Evolutionary conservation across 2,888 invertebrate genomes (phyloP).

Genomic region (Drosophila mulleri): DNA sequence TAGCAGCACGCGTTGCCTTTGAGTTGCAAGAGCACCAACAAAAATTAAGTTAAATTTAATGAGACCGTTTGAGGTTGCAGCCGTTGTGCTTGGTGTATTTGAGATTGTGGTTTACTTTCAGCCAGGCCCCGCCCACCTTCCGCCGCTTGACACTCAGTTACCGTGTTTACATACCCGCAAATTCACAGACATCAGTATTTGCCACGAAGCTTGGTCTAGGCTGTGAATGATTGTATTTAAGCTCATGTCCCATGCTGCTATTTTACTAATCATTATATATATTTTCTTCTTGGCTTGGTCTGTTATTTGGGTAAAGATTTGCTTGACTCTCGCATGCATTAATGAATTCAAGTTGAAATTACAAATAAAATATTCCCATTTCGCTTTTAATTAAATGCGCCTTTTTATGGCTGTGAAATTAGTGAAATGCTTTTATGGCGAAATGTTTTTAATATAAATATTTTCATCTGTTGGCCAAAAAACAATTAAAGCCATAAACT

Average conservation of each 20-base stretch:
- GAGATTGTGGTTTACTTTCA: conserved; percentile 40
- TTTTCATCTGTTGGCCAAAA: background rate
- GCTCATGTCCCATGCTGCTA: background rate
- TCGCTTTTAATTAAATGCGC: conserved; percentile 19
- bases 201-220: conserved; percentile 1
- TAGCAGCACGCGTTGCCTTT: conserved; percentile 54
- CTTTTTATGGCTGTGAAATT: background rate
- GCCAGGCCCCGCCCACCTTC: conserved; percentile 6
- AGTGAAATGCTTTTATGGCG: background rate
- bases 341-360: conserved; percentile 1
- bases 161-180: conserved; percentile 43
- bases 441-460: background rate
- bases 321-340: conserved; percentile 23
- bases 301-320: conserved; percentile 36
- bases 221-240: conserved; percentile 35
- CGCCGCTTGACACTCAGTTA: background rate
- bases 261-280: background rate
- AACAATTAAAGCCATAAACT: background rate
- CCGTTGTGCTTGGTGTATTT: conserved; percentile 1
- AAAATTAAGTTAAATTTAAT: conserved; percentile 72
- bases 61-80: conserved; percentile 44
- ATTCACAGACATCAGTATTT: conserved; percentile 19
- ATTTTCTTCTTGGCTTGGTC: conserved; percentile 10
- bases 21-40: conserved; percentile 8
- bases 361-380: conserved; percentile 10